Percentiles rank a stretch among this genome's conserved stretches.
These are phyloP conservation scores for Limnephilus rhombicus DNA, from an alignment of 2,888 invertebrate genomes.

Conservation along the genomic window DNA sequence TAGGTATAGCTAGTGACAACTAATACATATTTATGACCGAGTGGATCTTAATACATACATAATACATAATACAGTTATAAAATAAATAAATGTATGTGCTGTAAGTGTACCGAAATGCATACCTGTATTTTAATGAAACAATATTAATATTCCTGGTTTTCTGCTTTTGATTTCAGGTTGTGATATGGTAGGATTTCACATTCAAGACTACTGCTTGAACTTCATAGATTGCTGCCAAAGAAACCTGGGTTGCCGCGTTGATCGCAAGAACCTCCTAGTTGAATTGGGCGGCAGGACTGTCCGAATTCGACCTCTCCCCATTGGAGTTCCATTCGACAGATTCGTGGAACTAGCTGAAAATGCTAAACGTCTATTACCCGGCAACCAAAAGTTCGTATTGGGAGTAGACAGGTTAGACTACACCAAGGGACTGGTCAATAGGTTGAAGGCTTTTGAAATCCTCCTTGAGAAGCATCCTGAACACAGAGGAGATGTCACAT, in stretches of 20 bases:
- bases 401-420: constrained; percentile 95
- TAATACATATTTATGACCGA: too few species aligned
- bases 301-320: constrained; percentile 89
- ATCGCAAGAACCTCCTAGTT: constrained; percentile 90
- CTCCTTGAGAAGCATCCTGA: constrained; percentile 90
- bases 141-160: neutral
- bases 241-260: constrained; percentile 91
- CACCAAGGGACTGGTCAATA: constrained; percentile 92
- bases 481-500: constrained; percentile 88
- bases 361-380: constrained; percentile 82
- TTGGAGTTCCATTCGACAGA: constrained; percentile 92
- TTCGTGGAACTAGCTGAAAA: constrained; percentile 89
- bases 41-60: too few species aligned
- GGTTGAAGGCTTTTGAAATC: constrained; percentile 89
- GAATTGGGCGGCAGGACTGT: constrained; percentile 93
- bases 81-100: too few species aligned
- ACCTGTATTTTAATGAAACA: neutral
- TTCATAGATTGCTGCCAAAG: constrained; percentile 95
- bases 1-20: too few species aligned
- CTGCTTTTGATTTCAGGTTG: constrained; percentile 78
- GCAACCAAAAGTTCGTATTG: constrained; percentile 88
- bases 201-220: constrained; percentile 93
- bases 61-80: too few species aligned
- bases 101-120: too few species aligned
- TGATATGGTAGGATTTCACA: constrained; percentile 96